Evolutionary conservation across 2,797 vertebrate genomes (phyloP).

Genomic region (Catostomus latipinnis): DNA sequence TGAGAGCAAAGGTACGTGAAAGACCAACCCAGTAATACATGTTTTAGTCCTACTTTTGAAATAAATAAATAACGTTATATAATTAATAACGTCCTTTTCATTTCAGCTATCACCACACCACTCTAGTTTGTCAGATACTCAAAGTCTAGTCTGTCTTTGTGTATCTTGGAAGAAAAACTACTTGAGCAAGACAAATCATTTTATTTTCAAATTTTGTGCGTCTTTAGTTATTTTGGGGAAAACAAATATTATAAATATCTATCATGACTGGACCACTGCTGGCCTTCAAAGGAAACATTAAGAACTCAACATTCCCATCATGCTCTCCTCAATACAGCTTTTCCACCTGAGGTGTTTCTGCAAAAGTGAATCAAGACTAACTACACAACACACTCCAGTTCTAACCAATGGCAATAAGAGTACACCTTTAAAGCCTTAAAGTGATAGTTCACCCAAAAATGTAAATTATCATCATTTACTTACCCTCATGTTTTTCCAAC

Average conservation of each 20-base stretch:
- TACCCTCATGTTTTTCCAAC: too few relatives aligned
- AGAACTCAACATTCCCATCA: background rate
- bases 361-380: background rate
- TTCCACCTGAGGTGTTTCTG: constrained; percentile 28
- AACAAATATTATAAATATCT: too few relatives aligned
- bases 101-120: background rate
- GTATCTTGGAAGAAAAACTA: too few relatives aligned
- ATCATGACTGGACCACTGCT: background rate
- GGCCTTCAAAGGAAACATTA: background rate
- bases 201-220: constrained; percentile 36
- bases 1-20: too few relatives aligned
- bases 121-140: background rate
- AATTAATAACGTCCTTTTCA: background rate
- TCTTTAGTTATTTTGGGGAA: background rate
- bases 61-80: background rate
- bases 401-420: constrained; percentile 28
- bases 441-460: too few relatives aligned
- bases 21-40: too few relatives aligned
- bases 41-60: too few relatives aligned
- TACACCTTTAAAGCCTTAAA: constrained; percentile 16
- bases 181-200: constrained; percentile 9
- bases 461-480: too few relatives aligned
- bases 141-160: background rate
- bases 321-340: background rate
- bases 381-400: constrained; percentile 18